These are phyloP conservation scores for Ariopsis seemanni DNA, from an alignment of 2,113 vertebrate species.

Conservation along the genomic window DNA sequence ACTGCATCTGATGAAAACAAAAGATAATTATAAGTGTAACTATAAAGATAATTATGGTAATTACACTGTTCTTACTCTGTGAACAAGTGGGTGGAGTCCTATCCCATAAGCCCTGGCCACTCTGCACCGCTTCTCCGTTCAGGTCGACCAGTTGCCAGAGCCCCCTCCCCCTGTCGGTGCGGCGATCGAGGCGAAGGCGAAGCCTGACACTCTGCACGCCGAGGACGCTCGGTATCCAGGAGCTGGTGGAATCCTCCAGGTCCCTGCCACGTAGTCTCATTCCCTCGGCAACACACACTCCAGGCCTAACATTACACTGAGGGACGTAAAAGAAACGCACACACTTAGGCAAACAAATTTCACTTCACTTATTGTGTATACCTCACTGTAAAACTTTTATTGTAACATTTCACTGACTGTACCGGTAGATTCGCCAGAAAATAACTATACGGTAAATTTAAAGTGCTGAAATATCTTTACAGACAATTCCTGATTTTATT, in stretches of 20 bases:
- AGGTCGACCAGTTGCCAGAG: constrained; percentile 70
- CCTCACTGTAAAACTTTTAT: neutral
- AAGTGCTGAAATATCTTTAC: no score
- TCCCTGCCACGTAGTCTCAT: constrained; percentile 68
- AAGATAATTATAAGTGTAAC: neutral
- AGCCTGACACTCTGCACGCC: constrained; percentile 66
- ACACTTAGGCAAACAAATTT: neutral
- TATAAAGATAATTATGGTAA: neutral
- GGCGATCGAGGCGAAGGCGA: constrained; percentile 64
- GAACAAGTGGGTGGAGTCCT: constrained; percentile 43
- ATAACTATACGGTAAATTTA: no score
- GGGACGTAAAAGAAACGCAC: neutral
- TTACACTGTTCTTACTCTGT: constrained; percentile 58
- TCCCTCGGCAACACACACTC: constrained; percentile 51
- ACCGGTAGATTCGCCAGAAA: no score
- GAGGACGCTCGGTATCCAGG: constrained; percentile 66
- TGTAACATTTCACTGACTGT: neutral
- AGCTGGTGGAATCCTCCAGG: constrained; percentile 55
- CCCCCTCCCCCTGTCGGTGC: constrained; percentile 60
- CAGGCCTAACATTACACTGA: constrained; percentile 60
- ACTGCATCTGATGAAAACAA: neutral
- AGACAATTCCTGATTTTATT: no score
- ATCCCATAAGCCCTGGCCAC: constrained; percentile 42
- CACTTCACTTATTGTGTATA: neutral
- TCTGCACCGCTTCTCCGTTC: constrained; percentile 49